Evolutionary conservation across 1,140 invertebrate genomes (phyloP), one percentile per base, ranked within the genome.

Genomic region (Tenebrio molitor): DNA sequence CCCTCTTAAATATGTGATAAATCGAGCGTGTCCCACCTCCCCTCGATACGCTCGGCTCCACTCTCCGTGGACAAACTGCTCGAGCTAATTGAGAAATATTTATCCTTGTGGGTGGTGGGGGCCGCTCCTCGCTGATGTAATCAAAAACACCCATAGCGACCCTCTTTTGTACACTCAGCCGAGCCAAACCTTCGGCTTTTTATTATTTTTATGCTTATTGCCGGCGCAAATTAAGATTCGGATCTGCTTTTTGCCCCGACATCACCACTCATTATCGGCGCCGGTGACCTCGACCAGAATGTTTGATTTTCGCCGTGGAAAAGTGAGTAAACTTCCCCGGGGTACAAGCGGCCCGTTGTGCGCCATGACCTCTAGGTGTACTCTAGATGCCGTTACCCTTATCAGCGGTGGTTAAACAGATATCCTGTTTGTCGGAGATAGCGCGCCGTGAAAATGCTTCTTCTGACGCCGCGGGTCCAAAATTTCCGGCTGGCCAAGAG

Each of bases 41-140:
- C n/a, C n/a, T n/a, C n/a, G n/a, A n/a, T n/a, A n/a, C n/a, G n/a
- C n/a, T n/a, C n/a, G n/a, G n/a, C n/a, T n/a, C n/a, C n/a, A n/a
- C n/a, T n/a, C n/a, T n/a, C n/a, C n/a, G 25, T 29, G 25, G 25
- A 29, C 16, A 4, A 4, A 17, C 12, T 17, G 16, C 64, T 42
- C 3, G 34, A 65, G 19, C 65, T 67, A 72, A 72, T 68, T 72
- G 46, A 72, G 71, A 72, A 72, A 72, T 67, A 66, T 68, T 68
- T 42, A 62, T 72, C 64, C 44, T 44, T 23, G 71, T 72, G 71
- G 71, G 71, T 63, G 44, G 71, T 72, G 63, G 46, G 44, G 64
- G 63, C 71, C 71, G 64, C 71, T 67, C 71, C 71, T 72, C 36
- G 64, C 19, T 72, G 71, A 72, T 41, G 71, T 39, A 68, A 72